Conservation (phyloP, 2,888 invertebrate genomes). For the Cosmia trapezina region DNA sequence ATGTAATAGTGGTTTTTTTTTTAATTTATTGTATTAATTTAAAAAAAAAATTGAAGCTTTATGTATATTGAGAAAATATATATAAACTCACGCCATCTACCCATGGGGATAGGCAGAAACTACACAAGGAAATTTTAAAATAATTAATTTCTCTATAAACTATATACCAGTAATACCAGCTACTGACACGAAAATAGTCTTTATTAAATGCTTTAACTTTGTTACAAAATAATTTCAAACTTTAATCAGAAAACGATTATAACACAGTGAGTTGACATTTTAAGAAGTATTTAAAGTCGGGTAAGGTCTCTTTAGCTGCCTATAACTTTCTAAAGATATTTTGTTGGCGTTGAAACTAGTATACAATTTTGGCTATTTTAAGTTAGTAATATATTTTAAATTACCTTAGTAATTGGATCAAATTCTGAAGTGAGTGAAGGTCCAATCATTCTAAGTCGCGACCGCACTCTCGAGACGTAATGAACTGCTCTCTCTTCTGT, state of each 20-base stretch:
- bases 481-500: conserved; percentile 15
- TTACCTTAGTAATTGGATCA: conserved; percentile 29
- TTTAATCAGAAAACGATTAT: conserved; percentile 66
- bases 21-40: too few species aligned
- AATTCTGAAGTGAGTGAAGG: conserved; percentile 15
- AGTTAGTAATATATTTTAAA: conserved; percentile 30
- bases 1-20: too few species aligned
- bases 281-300: conserved; percentile 56
- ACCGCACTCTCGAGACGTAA: conserved; percentile 20
- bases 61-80: not conserved
- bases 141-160: too few species aligned
- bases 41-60: not conserved
- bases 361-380: conserved; percentile 16
- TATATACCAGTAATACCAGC: too few species aligned
- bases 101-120: too few species aligned
- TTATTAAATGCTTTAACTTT: conserved; percentile 23
- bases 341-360: conserved; percentile 16
- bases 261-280: conserved; percentile 61
- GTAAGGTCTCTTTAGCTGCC: conserved; percentile 37
- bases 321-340: conserved; percentile 45
- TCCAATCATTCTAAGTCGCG: conserved; percentile 11
- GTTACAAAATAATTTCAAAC: conserved; percentile 30
- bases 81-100: too few species aligned
- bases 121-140: too few species aligned
- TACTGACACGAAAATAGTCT: too few species aligned